Base-by-base conservation (phyloP, 2,888 invertebrate species). In the Xylota sylvarum region DNA sequence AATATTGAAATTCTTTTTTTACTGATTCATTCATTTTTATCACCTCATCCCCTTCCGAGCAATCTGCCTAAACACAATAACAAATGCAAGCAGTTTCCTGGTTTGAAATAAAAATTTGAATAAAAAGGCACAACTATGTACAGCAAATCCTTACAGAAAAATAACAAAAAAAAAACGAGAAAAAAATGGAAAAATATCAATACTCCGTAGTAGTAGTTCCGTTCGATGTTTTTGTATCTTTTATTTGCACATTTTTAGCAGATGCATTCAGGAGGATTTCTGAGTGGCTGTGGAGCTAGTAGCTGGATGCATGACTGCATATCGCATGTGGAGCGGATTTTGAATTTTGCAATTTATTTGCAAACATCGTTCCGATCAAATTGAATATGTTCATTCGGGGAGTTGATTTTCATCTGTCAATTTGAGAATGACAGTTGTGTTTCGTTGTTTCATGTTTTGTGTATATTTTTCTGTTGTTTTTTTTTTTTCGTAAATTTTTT, bases 391-490 rank as follows among this genome's bases (percentile, higher is more conserved):
- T 88, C 88, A 88, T 88, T 83, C 82, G 82, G 83, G 81, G 88
- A 88, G 88, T 87, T 88, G 88, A 88, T 88, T 88, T 88, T 88
- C 88, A 88, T 87, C 88, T 88, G 88, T 88, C 88, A 88, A 88
- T 88, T 88, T 88, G 88, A 88, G 86, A 86, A 86, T 86, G 86
- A 82, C 86, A 81, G 86, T 86, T 86, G 81, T 86, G 81, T 69
- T 86, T 82, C 77, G 86, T 86, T 86, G 73, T 86, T 86, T 81
- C 86, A 77, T 82, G 73, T 67, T 77, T 85, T 72, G 56, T 80
- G 67, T 79, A 80, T 80, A 80, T 80, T 80, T 79, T 74, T 69
- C 78, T 78, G 73, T 79, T 48, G 84, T 55, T 40, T 74, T 69
- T 60, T 48, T 60, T 48, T 74, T 73, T 43, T 50, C 30, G 30